Conservation (phyloP, 2,888 invertebrate genomes). For the Noctua janthina region DNA sequence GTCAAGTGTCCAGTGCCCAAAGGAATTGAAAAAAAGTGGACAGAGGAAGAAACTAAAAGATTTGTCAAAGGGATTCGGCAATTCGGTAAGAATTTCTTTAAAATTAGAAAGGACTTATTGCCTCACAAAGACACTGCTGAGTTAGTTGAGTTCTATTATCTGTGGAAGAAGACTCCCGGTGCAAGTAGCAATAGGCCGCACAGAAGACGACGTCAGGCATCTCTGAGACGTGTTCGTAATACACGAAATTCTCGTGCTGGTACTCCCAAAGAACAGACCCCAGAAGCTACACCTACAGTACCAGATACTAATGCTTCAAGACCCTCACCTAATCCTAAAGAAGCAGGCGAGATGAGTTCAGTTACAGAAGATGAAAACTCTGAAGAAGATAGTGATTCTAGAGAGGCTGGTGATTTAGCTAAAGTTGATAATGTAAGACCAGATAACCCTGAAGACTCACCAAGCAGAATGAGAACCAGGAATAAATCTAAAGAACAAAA, state of each 20-base stretch:
- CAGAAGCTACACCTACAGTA: conserved; percentile 89
- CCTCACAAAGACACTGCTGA: conserved; percentile 99
- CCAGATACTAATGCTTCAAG: conserved; percentile 89
- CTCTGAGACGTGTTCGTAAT: conserved; percentile 96
- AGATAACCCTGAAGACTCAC: conserved; percentile 95
- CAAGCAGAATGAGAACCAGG: conserved; percentile 96
- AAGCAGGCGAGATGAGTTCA: conserved; percentile 93
- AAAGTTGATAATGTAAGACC: conserved; percentile 95
- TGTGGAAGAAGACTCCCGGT: conserved; percentile 99
- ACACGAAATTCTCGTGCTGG: conserved; percentile 96
- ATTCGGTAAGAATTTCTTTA: conserved; percentile 99
- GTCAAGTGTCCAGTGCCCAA: conserved; percentile 99
- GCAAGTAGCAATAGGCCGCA: conserved; percentile 99
- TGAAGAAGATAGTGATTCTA: conserved; percentile 98
- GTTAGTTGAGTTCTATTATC: conserved; percentile 99
- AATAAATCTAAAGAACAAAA: conserved; percentile 95
- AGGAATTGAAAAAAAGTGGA: conserved; percentile 99
- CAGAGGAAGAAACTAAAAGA: conserved; percentile 99
- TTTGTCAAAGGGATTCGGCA: conserved; percentile 99
- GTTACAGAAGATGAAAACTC: conserved; percentile 97
- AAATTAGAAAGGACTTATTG: conserved; percentile 98
- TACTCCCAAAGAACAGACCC: conserved; percentile 93
- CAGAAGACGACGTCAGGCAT: conserved; percentile 96
- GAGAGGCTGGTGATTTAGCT: conserved; percentile 94
- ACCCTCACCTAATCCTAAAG: conserved; percentile 93